Percentiles rank a stretch among this genome's conserved stretches.
Conservation (phyloP, 1,140 invertebrate genomes). For the Leucophenga varia region DNA sequence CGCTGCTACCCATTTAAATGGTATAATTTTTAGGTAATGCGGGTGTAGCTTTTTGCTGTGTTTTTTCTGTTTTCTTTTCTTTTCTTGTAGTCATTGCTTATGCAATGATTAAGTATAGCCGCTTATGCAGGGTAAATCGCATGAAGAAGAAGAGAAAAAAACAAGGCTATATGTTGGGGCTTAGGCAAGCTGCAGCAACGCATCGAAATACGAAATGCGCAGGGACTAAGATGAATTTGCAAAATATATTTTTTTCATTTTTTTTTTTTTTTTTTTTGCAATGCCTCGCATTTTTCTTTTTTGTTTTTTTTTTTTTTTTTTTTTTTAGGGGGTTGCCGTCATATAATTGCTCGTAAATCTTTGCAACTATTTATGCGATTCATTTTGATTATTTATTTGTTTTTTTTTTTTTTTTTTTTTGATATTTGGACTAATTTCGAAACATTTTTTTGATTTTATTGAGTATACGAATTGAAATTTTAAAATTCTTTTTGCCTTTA, state of each 20-base stretch:
- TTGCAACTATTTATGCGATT: slow-evolving; percentile 3
- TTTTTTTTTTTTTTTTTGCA: too few species aligned
- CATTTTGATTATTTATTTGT: background rate
- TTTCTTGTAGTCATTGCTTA: too few species aligned
- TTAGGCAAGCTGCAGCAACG: too few species aligned
- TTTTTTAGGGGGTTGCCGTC: slow-evolving; percentile 1
- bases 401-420: background rate
- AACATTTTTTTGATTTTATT: slow-evolving; percentile 4
- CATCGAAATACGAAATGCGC: slow-evolving; percentile 17
- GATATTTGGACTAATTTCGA: background rate
- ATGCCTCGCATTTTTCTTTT: slow-evolving; percentile 22
- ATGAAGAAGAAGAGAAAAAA: too few species aligned
- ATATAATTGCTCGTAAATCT: slow-evolving; percentile 24
- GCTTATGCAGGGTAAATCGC: slow-evolving; percentile 26
- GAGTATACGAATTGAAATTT: too few species aligned
- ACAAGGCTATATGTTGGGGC: too few species aligned
- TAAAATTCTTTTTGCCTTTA: too few species aligned
- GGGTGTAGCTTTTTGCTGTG: too few species aligned
- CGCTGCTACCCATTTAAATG: too few species aligned
- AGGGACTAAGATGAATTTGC: slow-evolving; percentile 29
- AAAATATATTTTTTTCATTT: slow-evolving; percentile 10
- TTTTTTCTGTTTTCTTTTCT: too few species aligned
- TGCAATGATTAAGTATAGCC: slow-evolving; percentile 31
- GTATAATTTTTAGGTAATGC: too few species aligned
- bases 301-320: too few species aligned